These are phyloP conservation scores for Dicrostonyx torquatus DNA, from an alignment of 2,797 vertebrate species.

Conservation along the genomic window DNA sequence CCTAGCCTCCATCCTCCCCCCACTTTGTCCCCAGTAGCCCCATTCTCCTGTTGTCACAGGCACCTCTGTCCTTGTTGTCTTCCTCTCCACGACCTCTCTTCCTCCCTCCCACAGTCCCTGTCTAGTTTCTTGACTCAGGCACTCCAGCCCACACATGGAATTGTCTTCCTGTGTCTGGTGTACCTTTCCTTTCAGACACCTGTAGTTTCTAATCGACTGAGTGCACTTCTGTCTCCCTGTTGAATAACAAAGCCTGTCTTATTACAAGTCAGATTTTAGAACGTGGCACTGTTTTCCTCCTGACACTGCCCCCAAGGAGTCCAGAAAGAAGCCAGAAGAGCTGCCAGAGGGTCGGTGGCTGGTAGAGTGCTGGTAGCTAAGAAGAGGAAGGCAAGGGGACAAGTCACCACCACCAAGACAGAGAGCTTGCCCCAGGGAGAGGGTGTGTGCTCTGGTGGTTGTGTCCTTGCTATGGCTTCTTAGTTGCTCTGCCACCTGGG, in stretches of 20 bases:
- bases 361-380: background rate
- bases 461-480: background rate
- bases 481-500: background rate
- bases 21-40: background rate
- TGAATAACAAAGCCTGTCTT: background rate
- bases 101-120: background rate
- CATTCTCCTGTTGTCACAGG: background rate
- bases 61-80: background rate
- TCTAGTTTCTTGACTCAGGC: background rate
- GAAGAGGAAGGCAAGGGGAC: background rate
- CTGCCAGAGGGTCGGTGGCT: background rate
- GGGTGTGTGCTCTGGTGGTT: background rate
- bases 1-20: background rate
- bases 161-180: background rate
- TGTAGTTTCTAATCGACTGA: background rate
- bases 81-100: background rate
- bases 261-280: background rate
- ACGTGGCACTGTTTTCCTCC: background rate
- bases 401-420: background rate
- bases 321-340: background rate
- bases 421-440: background rate
- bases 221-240: background rate
- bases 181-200: background rate
- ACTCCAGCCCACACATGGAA: background rate
- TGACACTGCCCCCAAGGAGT: background rate